Evolutionary conservation across 2,797 vertebrate species (phyloP), one percentile per base, ranked within the genome.

Genomic region (Liasis olivaceus): DNA sequence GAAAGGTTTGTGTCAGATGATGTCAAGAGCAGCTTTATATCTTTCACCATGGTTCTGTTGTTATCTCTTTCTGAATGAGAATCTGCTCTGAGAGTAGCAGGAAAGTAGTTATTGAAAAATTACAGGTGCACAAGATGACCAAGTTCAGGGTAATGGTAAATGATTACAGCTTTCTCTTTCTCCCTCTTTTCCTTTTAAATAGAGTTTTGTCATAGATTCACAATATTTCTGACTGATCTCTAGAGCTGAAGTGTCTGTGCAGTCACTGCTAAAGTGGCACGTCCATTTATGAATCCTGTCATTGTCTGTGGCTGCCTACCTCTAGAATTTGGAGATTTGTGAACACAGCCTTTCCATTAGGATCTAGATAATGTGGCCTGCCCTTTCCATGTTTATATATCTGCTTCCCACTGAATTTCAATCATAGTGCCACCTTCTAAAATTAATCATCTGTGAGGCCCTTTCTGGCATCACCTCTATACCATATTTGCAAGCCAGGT

Each of bases 71-170:
- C 92, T 94, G 94, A 93, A 91, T 90, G 94, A 87, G 93, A 94
- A 90, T 95, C 89, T 93, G 77, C 92, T 94, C 60, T 95, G 90
- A 95, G 95, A 94, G 93, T 92, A 89, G 90, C 66, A 86, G 93
- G 51, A 89, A 85, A 91, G 58, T 8, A 90, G 42, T 64, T 91
- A 94, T 95, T 96, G 94, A 96, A 97, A 97, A 97, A 96, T 96
- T 94, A 94, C 94, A 93, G 85, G 95, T 92, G 95, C 93, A 85
- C 92, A 95, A 92, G 89, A 69, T 58, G 91, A 1, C 2, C 89
- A 47, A 89, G 77, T 90, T 87, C 85, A 87, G 91, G n/a, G 91
- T 95, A 94, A 97, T 94, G 94, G 91, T 91, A 90, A 94, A 91
- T 94, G 91, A 95, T 95, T 96, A 93, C 62, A 89, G 92, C 14